Base-by-base conservation (phyloP, 2,888 invertebrate species). In the Drosophila atripex region DNA sequence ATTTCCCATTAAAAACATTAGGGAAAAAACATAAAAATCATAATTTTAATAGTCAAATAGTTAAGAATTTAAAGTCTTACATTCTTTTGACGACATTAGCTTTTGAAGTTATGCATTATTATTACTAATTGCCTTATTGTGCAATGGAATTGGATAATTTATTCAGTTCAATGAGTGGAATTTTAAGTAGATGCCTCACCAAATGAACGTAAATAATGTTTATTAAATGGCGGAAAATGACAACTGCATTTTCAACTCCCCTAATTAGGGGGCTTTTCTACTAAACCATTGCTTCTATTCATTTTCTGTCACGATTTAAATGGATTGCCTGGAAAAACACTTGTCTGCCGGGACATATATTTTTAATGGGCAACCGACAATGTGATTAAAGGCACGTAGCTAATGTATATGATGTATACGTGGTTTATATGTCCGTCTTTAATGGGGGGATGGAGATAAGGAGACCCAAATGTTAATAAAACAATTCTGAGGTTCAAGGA, bases 341-440 rank as follows among this genome's bases (percentile, higher is more conserved):
- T n/a, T n/a, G n/a, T n/a, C n/a, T n/a, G n/a, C 18, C 18, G 18
- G 18, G 18, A 18, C 21, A 23, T 23, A 23, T 23, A 23, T 23
- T 23, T 23, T 23, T 4, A 18, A 11, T 18, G 39, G 41, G 30
- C 23, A 43, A 35, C 5, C 1, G 1, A 8, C 12, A 8, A 59
- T 38, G 61, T 38, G 35, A 73, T 64, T 50, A 32, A 39, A 21
- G 21, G 43, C 71, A 76, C 74, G 63, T 49, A 45, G 46, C 14
- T 50, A 54, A 39, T 30, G 28, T 16, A 21, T 25, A 30, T n/a
- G n/a, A n/a, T n/a, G n/a, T 23, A n/a, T 35, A 35, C n/a, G n/a
- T n/a, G n/a, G 3, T 7, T 25, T 25, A 25, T 25, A 25, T 25
- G 6, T 1, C 6, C 25, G 25, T 25, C 6, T 25, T 7, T 25